A percentile compares a stretch with the other conserved stretches of the same genome.
Conservation (phyloP, 1,140 invertebrate genomes). For the Zophobas morio region DNA sequence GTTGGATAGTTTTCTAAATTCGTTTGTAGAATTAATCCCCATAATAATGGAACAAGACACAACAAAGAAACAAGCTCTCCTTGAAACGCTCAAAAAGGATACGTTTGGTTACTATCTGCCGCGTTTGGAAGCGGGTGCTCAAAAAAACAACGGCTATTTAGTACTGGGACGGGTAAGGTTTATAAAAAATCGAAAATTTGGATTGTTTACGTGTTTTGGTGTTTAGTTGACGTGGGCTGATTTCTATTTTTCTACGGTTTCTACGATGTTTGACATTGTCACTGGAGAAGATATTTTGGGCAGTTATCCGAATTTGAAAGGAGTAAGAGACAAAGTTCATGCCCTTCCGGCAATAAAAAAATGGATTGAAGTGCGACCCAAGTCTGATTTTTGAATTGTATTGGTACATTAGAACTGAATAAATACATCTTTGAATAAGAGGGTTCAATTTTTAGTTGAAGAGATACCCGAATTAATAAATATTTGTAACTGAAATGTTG, state of each 20-base stretch:
- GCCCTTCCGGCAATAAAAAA: constrained; percentile 11
- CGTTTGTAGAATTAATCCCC: too few species aligned
- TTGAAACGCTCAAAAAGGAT: constrained; percentile 72
- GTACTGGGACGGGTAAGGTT: constrained; percentile 69
- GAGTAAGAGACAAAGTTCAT: background rate
- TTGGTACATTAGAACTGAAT: too few species aligned
- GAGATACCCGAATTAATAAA: too few species aligned
- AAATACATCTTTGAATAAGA: too few species aligned
- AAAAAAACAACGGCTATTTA: constrained; percentile 71
- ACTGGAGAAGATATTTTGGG: background rate
- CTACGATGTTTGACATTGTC: background rate
- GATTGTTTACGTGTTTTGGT: constrained; percentile 18
- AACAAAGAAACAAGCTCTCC: constrained; percentile 64
- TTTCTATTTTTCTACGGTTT: constrained; percentile 70
- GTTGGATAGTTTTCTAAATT: too few species aligned
- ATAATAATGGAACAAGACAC: background rate
- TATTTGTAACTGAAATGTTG: too few species aligned
- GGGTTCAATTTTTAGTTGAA: too few species aligned
- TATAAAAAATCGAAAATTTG: constrained; percentile 15
- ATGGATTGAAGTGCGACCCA: background rate
- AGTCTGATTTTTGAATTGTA: background rate
- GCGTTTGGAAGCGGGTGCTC: constrained; percentile 71
- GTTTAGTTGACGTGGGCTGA: constrained; percentile 77
- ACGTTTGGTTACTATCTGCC: constrained; percentile 73
- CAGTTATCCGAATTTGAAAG: background rate